Base-by-base conservation (phyloP, 2,113 vertebrate species). In the Carollia perspicillata region DNA sequence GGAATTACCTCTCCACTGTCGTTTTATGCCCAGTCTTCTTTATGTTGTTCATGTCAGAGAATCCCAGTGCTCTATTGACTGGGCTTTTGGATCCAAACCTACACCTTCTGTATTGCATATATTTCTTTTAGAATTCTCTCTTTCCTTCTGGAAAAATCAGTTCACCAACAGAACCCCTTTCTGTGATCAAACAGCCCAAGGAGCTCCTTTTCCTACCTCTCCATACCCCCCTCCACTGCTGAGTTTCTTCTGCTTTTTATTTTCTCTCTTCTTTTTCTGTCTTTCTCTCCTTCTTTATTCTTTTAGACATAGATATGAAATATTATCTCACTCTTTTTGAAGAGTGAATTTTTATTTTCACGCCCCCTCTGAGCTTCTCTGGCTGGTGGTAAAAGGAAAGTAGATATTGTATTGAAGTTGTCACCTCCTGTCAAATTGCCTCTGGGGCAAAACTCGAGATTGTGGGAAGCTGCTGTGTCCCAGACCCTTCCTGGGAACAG, bases 111-210 rank as follows among this genome's bases (percentile, higher is more conserved):
- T 35, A 85, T 37, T 78, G 53, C 42, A 6, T 42, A 33, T 42
- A 60, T 60, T 12, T 81, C 23, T 60, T 60, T 42, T 30, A 81
- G 17, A 42, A 81, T 68, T 94, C 18, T 51, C 35, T 72, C 7
- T 85, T 93, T 92, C 33, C 17, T 84, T 92, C 42, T 90, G 47
- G 69, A 90, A 95, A 90, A 96, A 55, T 37, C 22, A 69, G 10
- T 6, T 30, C 23, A 68, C 44, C 33, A 8, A 17, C 8, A 17
- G 22, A 51, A 8, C 68, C 4, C 12, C 2, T 77, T 49, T 84
- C 22, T 78, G 14, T 18, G 2, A 65, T 10, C 14, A 8, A 7
- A 13, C 42, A 55, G 26, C 18, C 49, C 30, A 42, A n/a, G 33
- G 6, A 80, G 26, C 26, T 78, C 17, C 26, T 2, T 63, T 53